Percentiles rank a stretch among this genome's conserved stretches.
phyloP scores from a whole-genome alignment of 2,113 vertebrate genomes.

The Mormoops blainvillei region DNA sequence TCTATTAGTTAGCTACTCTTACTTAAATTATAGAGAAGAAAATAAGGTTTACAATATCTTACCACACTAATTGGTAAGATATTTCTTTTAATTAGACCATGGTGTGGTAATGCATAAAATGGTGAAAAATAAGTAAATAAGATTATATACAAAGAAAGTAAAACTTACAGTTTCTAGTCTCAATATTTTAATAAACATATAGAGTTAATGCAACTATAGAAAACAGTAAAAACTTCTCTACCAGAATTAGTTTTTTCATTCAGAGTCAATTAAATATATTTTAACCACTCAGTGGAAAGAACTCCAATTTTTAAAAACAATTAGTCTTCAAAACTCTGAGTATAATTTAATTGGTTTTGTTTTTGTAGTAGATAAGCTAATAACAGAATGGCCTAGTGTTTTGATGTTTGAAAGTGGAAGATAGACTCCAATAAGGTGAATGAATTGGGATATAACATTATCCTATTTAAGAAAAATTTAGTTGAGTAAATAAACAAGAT shows the following conservation, averaged over 20 bases:
- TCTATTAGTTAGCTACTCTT: not conserved
- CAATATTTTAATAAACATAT: not conserved
- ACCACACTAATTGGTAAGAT: not conserved
- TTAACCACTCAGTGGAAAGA: not conserved
- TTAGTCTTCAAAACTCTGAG: not conserved
- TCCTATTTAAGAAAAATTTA: not conserved
- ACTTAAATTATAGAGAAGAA: not conserved
- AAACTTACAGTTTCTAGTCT: not conserved
- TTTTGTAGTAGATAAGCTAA: not conserved
- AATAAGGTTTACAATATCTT: not conserved
- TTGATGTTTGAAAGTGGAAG: conserved; percentile 12
- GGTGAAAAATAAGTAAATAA: not conserved
- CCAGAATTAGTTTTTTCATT: not conserved
- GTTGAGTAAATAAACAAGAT: not conserved
- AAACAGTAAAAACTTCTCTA: not conserved
- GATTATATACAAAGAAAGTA: not conserved
- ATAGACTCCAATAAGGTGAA: not conserved
- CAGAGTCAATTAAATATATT: not conserved
- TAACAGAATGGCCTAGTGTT: not conserved
- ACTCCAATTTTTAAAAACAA: not conserved
- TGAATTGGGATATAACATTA: not conserved
- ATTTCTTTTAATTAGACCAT: not conserved
- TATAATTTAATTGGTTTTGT: not conserved
- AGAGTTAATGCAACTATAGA: not conserved
- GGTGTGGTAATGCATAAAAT: not conserved